These are phyloP conservation scores for Petrosia ficiformis DNA, from an alignment of 37 sponge, comb jelly and placozoan genomes.

Conservation along the genomic window DNA sequence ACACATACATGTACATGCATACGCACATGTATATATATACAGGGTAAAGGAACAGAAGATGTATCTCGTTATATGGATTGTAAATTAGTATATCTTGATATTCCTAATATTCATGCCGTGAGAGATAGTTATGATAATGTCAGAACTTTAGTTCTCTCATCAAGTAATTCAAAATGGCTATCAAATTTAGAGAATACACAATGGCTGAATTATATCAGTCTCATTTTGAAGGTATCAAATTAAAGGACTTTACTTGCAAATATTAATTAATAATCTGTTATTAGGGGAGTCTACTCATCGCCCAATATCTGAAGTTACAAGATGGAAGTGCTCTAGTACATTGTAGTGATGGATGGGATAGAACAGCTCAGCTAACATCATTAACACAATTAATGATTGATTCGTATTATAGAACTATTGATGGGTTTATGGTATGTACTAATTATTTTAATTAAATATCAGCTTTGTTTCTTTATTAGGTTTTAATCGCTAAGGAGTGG, in stretches of 20 bases:
- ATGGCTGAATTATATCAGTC: slow-evolving; percentile 86
- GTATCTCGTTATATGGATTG: slow-evolving; percentile 66
- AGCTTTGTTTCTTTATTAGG: slow-evolving; percentile 22
- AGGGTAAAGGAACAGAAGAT: slow-evolving; percentile 97
- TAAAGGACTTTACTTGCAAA: no score
- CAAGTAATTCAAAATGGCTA: slow-evolving; percentile 73
- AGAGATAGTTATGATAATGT: slow-evolving; percentile 91
- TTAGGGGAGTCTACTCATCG: slow-evolving; percentile 77
- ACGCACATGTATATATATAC: background rate
- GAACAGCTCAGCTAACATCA: slow-evolving; percentile 93
- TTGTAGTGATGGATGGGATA: slow-evolving; percentile 99
- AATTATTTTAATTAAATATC: slow-evolving; percentile 5
- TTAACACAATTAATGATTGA: slow-evolving; percentile 92
- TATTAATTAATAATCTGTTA: no score
- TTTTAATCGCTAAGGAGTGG: slow-evolving; percentile 98
- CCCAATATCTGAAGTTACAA: slow-evolving; percentile 68
- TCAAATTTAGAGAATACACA: slow-evolving; percentile 85
- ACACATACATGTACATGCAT: no score
- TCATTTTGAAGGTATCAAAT: slow-evolving; percentile 74
- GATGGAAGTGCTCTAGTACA: slow-evolving; percentile 80
- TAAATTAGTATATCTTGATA: slow-evolving; percentile 80
- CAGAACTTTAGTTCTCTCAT: slow-evolving; percentile 55
- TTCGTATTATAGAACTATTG: slow-evolving; percentile 86
- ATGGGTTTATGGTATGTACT: slow-evolving; percentile 74
- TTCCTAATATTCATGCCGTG: slow-evolving; percentile 98